phyloP scores from a whole-genome alignment of 2,113 vertebrate species.

The Entosphenus tridentatus region DNA sequence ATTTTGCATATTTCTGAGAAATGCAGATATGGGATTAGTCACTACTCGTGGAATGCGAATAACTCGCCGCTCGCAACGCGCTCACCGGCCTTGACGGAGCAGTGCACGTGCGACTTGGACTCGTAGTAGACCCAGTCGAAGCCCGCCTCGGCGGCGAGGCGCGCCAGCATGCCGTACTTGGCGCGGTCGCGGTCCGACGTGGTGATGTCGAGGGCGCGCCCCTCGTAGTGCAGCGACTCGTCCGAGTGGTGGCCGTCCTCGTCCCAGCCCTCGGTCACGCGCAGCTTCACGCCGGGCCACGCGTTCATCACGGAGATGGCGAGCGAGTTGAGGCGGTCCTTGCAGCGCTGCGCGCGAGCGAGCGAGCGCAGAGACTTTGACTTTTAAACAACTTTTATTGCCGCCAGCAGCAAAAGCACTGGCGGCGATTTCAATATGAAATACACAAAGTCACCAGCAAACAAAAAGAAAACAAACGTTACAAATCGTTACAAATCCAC shows the following conservation, averaged over 20 bases:
- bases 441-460: too few species aligned
- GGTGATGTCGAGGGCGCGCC: not conserved
- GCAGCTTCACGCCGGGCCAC: conserved; percentile 4
- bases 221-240: not conserved
- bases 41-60: too few species aligned
- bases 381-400: too few species aligned
- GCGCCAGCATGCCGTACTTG: conserved; percentile 4
- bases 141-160: not conserved
- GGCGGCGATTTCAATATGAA: too few species aligned
- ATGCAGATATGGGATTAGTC: too few species aligned
- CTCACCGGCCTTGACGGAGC: conserved; percentile 1
- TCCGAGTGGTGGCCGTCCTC: conserved; percentile 4
- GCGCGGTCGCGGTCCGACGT: conserved; percentile 1
- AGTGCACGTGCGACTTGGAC: conserved; percentile 5
- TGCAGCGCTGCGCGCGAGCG: conserved; percentile 6
- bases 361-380: too few species aligned
- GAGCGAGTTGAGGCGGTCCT: conserved; percentile 5
- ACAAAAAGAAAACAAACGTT: too few species aligned
- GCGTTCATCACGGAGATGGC: conserved; percentile 5
- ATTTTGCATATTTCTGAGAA: too few species aligned
- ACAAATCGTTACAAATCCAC: too few species aligned
- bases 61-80: too few species aligned
- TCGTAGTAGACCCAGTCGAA: conserved; percentile 4
- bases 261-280: conserved; percentile 6
- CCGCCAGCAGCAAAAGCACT: too few species aligned